Evolutionary conservation across 2,797 vertebrate genomes (phyloP).

Genomic region (Enteromius viviparus): DNA sequence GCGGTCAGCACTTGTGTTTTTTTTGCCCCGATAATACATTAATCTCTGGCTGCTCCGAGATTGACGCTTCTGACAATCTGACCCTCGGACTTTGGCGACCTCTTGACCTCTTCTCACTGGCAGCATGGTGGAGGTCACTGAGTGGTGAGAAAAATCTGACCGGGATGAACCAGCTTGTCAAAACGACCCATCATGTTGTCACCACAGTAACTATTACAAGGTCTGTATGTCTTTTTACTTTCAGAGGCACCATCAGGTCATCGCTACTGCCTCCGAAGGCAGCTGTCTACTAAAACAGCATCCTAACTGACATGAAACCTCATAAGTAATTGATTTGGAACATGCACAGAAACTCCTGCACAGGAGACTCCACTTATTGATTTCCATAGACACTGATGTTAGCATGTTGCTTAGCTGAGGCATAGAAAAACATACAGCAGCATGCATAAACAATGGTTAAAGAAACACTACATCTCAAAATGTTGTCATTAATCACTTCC

Average conservation of each 20-base stretch:
- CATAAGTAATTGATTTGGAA: neutral
- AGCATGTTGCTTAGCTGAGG: neutral
- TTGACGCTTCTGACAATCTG: constrained; percentile 18
- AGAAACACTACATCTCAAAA: too few relatives aligned
- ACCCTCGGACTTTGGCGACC: neutral
- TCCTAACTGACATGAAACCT: neutral
- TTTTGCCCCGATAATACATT: neutral
- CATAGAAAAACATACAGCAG: neutral
- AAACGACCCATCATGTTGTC: constrained; percentile 7
- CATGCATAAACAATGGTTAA: neutral
- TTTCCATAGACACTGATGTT: neutral
- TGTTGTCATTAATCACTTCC: too few relatives aligned
- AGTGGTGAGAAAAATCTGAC: constrained; percentile 19
- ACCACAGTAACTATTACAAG: constrained; percentile 12
- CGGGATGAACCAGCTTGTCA: constrained; percentile 21
- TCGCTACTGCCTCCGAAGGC: neutral
- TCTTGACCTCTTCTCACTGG: neutral
- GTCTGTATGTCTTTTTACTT: constrained; percentile 20
- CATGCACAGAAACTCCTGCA: neutral
- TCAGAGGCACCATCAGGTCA: neutral
- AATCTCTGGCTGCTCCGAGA: neutral
- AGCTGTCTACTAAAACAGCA: constrained; percentile 8
- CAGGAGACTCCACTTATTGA: neutral
- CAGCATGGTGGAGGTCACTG: neutral
- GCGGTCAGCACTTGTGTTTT: neutral